phyloP scores from a whole-genome alignment of 1,140 invertebrate species.

The Aphaenogaster floridana region DNA sequence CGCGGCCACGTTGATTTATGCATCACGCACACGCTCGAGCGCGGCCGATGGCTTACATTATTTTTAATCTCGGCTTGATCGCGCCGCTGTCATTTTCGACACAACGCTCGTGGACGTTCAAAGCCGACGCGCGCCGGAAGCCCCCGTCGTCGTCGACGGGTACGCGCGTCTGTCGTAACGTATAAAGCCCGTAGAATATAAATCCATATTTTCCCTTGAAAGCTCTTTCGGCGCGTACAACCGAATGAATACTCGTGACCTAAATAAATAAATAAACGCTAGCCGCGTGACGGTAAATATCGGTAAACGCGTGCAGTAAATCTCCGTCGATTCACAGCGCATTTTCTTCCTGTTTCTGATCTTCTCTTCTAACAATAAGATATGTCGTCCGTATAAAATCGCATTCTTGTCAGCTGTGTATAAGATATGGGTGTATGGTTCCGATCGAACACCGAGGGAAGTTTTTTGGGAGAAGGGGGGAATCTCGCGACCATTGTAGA shows the following conservation, averaged over 20 bases:
- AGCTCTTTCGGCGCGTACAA: background rate
- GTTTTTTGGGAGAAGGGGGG: background rate
- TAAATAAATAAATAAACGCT: slow-evolving; percentile 50
- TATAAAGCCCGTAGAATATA: slow-evolving; percentile 36
- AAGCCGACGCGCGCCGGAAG: slow-evolving; percentile 30
- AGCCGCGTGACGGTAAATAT: background rate
- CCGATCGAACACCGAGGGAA: background rate
- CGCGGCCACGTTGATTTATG: slow-evolving; percentile 61
- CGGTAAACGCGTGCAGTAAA: slow-evolving; percentile 6
- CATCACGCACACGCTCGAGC: slow-evolving; percentile 1
- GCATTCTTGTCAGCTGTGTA: background rate
- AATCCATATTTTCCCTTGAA: slow-evolving; percentile 56
- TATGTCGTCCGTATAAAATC: background rate
- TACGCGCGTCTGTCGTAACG: background rate
- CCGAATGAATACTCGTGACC: background rate
- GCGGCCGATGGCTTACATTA: slow-evolving; percentile 57
- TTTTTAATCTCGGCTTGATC: slow-evolving; percentile 68
- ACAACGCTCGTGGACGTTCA: slow-evolving; percentile 41
- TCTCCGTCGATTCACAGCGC: slow-evolving; percentile 40
- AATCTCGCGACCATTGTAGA: background rate
- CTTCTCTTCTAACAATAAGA: background rate
- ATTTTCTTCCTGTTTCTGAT: background rate
- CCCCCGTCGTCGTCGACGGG: slow-evolving; percentile 12
- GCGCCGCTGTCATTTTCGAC: slow-evolving; percentile 55
- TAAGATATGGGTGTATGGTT: background rate